Evolutionary conservation across 2,888 invertebrate genomes (phyloP), one percentile per base, ranked within the genome.

Genomic region (Epistrophella euchroma): DNA sequence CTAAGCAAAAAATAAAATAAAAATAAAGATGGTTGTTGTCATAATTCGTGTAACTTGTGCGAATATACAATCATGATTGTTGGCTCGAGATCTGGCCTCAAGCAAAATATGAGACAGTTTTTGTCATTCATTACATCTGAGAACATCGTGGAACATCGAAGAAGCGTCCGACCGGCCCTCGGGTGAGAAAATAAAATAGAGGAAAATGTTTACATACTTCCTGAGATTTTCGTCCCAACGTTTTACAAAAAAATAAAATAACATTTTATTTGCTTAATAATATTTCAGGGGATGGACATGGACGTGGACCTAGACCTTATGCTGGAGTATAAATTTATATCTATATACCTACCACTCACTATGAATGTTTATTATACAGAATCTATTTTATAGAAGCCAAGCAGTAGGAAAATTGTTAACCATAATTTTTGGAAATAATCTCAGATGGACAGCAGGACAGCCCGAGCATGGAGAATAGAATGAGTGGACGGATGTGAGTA

Each of bases 181-280:
- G 15, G 74, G 56, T 56, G 45, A 55, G 60, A 32, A 55, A 62
- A 83, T 64, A 70, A 62, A 76, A 50, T 25, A 37, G 43, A n/a
- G 19, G 35, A 73, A 68, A 74, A 70, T 37, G 55, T 37, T 76
- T 50, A 47, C 35, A 19, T 47, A 19, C 47, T n/a, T 76, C 6
- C 72, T 71, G 75, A 73, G 66, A 80, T 64, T 66, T 60, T 55
- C 43, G 68, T 15, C 40, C 11, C 50, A n/a, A 60, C 17, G 37
- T 35, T 60, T 28, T 28, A 28, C 28, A 13, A 13, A 37, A 37
- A 37, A 37, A 35, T 17, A 58, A 32, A 79, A 62, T 2, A 71
- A 52, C 45, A 80, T 75, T 80, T 72, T 70, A 76, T 76, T 85
- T 76, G 45, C 77, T 81, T 70, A 64, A 86, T 75, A 77, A 76